These are phyloP conservation scores for Aporophyla lueneburgensis DNA, from an alignment of 2,888 invertebrate genomes.

Conservation along the genomic window DNA sequence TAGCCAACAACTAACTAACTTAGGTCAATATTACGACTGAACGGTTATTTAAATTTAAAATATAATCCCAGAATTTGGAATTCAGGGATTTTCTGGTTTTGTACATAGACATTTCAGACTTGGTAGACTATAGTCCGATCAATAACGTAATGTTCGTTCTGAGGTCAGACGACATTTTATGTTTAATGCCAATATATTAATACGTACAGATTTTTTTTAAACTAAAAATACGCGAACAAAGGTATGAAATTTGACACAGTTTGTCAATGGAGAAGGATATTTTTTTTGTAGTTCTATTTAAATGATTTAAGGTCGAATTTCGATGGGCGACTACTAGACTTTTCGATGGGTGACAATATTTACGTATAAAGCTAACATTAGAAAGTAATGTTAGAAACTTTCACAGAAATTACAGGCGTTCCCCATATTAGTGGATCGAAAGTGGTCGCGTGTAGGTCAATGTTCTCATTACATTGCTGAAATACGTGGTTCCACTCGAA, in stretches of 20 bases:
- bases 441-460: slow-evolving; percentile 50
- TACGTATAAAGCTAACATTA: slow-evolving; percentile 1
- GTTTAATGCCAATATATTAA: no score
- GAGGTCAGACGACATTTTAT: slow-evolving; percentile 9
- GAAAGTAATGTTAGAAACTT: slow-evolving; percentile 4
- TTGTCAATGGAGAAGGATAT: no score
- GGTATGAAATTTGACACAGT: no score
- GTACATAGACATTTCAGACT: neutral
- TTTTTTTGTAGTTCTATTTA: no score
- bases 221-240: no score
- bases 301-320: no score
- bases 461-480: slow-evolving; percentile 35
- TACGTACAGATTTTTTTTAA: no score
- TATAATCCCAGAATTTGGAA: neutral
- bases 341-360: slow-evolving; percentile 8
- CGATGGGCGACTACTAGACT: no score
- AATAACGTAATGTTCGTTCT: neutral
- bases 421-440: slow-evolving; percentile 36
- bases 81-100: neutral
- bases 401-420: slow-evolving; percentile 37
- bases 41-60: no score
- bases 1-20: no score
- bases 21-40: no score
- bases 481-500: slow-evolving; percentile 7
- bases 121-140: neutral